Conservation (phyloP, 2,113 vertebrate species). For the Prolemur simus region DNA sequence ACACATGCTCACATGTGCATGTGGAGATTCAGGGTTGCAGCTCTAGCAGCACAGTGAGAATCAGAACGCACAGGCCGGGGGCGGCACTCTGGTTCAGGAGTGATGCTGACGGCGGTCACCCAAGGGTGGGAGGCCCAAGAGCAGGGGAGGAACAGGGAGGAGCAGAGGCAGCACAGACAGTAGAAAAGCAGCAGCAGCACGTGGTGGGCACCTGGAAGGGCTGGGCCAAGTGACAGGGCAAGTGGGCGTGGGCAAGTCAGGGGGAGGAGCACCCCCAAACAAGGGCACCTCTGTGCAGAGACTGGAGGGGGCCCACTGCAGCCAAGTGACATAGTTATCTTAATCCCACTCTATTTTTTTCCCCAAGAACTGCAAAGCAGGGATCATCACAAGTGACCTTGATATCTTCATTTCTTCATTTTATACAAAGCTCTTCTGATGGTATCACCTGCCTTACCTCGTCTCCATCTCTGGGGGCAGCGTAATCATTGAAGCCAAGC, state of each 20-base stretch:
- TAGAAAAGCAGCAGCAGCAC: too few relatives aligned
- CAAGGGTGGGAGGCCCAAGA: neutral
- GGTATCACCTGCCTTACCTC: neutral
- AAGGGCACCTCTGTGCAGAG: neutral
- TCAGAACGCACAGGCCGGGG: neutral
- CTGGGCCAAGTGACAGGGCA: too few relatives aligned
- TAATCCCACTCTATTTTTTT: neutral
- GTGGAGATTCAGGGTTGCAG: fast-evolving
- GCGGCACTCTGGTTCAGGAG: neutral
- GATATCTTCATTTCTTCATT: neutral
- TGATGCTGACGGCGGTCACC: neutral
- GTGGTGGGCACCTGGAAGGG: fast-evolving
- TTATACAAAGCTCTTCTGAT: neutral
- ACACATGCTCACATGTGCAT: neutral
- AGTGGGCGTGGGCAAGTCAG: fast-evolving
- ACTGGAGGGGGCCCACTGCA: neutral
- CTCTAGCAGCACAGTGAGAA: neutral
- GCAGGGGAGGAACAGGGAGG: neutral
- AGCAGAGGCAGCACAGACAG: neutral
- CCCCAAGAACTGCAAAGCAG: neutral
- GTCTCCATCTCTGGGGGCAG: neutral
- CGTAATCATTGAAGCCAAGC: neutral
- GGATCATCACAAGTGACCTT: neutral
- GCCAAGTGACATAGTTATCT: fast-evolving
- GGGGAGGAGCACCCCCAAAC: neutral